phyloP scores from a whole-genome alignment of 1,140 invertebrate species.

The Akabosia matsudoensis region DNA sequence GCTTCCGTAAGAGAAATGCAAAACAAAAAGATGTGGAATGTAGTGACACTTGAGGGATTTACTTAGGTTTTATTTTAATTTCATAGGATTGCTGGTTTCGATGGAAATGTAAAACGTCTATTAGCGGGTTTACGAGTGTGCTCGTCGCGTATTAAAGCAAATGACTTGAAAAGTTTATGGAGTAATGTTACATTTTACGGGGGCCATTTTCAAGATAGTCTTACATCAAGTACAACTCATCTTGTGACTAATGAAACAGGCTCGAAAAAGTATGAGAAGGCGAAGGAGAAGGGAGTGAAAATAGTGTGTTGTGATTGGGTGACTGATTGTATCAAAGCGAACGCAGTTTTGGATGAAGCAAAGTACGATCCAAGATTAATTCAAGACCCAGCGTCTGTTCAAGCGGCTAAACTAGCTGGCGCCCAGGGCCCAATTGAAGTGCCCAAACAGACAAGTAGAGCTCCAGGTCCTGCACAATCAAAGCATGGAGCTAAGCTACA shows the following conservation, averaged over 20 bases:
- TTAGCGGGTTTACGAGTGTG: too few species aligned
- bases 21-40: neutral
- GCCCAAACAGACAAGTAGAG: too few species aligned
- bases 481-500: too few species aligned
- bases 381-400: neutral
- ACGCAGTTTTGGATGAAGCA: conserved; percentile 24
- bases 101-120: too few species aligned
- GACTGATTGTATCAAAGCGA: conserved; percentile 31
- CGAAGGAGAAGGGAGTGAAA: conserved; percentile 26
- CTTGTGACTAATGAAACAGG: conserved; percentile 32
- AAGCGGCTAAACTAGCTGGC: too few species aligned
- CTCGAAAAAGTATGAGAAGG: conserved; percentile 24
- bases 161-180: conserved; percentile 42
- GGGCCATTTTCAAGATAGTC: conserved; percentile 27
- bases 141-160: too few species aligned
- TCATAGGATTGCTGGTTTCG: too few species aligned
- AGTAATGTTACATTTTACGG: conserved; percentile 35
- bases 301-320: conserved; percentile 43
- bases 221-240: conserved; percentile 35
- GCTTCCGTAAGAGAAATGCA: conserved; percentile 58
- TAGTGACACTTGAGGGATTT: neutral
- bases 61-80: neutral
- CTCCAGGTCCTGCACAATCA: too few species aligned
- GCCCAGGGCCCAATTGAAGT: too few species aligned
- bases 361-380: conserved; percentile 36